Conservation (phyloP, 2,113 vertebrate genomes). For the Calypte anna region DNA sequence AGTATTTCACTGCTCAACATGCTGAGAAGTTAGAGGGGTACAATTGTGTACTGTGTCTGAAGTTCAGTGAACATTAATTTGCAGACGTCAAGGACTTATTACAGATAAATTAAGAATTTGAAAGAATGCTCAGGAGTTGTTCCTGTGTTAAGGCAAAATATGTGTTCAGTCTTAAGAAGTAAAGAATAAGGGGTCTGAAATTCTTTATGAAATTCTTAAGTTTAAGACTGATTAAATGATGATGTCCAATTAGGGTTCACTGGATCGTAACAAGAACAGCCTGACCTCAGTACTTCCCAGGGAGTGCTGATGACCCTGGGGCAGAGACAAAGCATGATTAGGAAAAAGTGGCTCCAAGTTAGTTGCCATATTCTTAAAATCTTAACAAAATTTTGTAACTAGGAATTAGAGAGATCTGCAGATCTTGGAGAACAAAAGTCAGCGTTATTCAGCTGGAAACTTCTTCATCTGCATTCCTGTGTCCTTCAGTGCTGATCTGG, state of each 20-base stretch:
- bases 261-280: neutral
- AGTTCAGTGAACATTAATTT: conserved; percentile 13
- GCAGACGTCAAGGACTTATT: neutral
- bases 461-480: neutral
- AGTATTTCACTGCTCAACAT: conserved; percentile 1
- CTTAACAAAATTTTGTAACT: neutral
- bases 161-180: neutral
- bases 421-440: neutral
- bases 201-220: neutral
- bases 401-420: neutral
- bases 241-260: neutral
- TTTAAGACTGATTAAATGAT: neutral
- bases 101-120: neutral
- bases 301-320: neutral
- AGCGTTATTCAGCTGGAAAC: neutral
- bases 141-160: neutral
- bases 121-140: neutral
- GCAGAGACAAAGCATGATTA: neutral
- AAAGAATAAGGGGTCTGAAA: neutral
- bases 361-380: neutral
- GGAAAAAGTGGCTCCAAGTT: neutral
- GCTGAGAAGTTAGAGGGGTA: neutral
- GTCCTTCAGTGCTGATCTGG: neutral
- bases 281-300: neutral
- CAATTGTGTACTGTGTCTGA: neutral